phyloP scores from a whole-genome alignment of 1,140 invertebrate genomes.

The Heliconius himera region DNA sequence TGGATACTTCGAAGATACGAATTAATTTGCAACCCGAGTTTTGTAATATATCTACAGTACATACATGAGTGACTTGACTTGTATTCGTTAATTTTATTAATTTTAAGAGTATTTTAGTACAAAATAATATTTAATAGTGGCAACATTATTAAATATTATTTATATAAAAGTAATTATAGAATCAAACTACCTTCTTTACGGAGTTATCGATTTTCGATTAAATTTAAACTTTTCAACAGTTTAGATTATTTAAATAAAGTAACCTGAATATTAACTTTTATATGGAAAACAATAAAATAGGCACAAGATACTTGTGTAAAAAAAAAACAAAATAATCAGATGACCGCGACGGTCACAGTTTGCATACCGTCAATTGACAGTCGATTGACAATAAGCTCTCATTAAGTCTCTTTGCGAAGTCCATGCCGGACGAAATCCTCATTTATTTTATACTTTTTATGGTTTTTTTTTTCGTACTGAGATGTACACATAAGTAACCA shows the following conservation, averaged over 20 bases:
- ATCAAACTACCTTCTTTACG: too few species aligned
- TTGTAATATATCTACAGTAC: background rate
- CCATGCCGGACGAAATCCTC: slow-evolving; percentile 27
- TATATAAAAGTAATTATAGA: too few species aligned
- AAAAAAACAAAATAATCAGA: slow-evolving; percentile 4
- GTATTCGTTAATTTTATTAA: background rate
- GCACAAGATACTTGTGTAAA: background rate
- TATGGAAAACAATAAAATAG: background rate
- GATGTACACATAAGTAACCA: slow-evolving; percentile 3
- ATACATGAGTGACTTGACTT: background rate
- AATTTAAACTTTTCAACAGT: too few species aligned
- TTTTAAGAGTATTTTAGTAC: too few species aligned
- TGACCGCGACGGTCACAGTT: slow-evolving; percentile 37
- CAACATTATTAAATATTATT: too few species aligned
- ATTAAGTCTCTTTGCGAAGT: slow-evolving; percentile 53
- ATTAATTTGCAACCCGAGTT: slow-evolving; percentile 8
- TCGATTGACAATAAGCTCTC: slow-evolving; percentile 63
- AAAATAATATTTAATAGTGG: too few species aligned
- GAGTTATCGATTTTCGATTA: too few species aligned
- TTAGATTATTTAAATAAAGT: background rate
- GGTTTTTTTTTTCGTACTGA: background rate
- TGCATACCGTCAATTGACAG: slow-evolving; percentile 54
- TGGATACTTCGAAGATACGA: slow-evolving; percentile 12
- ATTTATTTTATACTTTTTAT: slow-evolving; percentile 23
- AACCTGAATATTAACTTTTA: background rate